phyloP scores from a whole-genome alignment of 2,888 invertebrate species.

The Acrobasis repandana region DNA sequence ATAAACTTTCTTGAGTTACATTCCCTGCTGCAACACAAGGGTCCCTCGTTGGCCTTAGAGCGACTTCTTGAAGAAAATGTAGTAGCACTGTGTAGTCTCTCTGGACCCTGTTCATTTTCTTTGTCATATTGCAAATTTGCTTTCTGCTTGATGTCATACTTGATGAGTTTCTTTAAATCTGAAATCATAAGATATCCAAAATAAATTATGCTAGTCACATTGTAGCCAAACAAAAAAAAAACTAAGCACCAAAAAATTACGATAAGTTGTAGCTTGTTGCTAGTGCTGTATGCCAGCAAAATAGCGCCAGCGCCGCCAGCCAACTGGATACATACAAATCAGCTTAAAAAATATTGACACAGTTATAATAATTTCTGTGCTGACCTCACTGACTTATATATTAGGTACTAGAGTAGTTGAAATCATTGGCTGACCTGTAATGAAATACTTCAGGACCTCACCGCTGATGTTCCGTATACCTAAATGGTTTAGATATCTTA shows the following conservation, averaged over 20 bases:
- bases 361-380: no score
- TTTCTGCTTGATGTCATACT: conserved; percentile 80
- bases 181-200: conserved; percentile 37
- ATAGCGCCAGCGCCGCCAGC: no score
- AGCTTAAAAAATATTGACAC: no score
- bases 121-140: conserved; percentile 46
- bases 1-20: conserved; percentile 43
- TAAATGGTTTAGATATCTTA: conserved; percentile 88
- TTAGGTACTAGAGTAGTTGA: no score
- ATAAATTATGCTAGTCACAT: not conserved
- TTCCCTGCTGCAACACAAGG: conserved; percentile 52
- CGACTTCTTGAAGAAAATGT: conserved; percentile 72
- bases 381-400: no score
- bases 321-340: no score
- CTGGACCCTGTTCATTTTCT: conserved; percentile 53
- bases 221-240: not conserved
- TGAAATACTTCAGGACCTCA: conserved; percentile 89
- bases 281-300: no score
- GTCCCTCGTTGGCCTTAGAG: conserved; percentile 52
- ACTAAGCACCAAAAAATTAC: no score
- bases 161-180: conserved; percentile 87
- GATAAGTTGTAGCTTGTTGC: no score
- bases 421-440: conserved; percentile 84
- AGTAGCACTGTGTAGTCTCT: conserved; percentile 72
- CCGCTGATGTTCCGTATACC: conserved; percentile 90